Evolutionary conservation across 2,113 vertebrate species (phyloP), one percentile per base, ranked within the genome.

Genomic region (Phycodurus eques): DNA sequence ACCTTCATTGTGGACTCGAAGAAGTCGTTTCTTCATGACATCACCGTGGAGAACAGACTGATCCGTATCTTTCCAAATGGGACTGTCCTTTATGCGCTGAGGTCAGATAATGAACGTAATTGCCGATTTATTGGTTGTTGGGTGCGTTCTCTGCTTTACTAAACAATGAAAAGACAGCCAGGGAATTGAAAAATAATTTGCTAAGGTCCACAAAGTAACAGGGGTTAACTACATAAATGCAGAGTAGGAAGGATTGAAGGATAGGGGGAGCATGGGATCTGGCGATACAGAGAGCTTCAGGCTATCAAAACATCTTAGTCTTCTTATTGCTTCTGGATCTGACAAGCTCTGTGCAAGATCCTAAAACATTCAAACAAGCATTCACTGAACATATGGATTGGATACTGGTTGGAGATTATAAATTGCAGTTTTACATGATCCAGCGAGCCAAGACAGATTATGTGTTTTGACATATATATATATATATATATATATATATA

Each of bases 1-100:
- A 97, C 95, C 0, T 97, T 97, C 65, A 96, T 96, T 72, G 95
- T 96, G 27, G 95, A 97, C 87, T 97, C 95, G 70, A 96, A 97
- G 85, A 96, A 91, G 81, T 96, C 95, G 73, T 97, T 97, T 85
- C 94, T 96, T 79, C 95, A 95, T 72, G 95, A 97, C 87, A 94
- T 96, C 87, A 96, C 95, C 12, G 95, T 97, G 79, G 95, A 96
- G 83, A 97, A 97, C 89, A 91, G 94, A 78, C 93, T 96, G 7
- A 96, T 96, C 84, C 93, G 95, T 80, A 96, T 96, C 91, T 96
- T 96, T 68, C 95, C 95, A 67, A 97, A 97, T 1, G 95, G 95
- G 81, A 97, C 95, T 3, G 94, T 96, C 59, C 89, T 97, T 57
- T 97, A 96, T 72, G 95, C 95, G 0, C 85, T 97, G 67, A 93